Conservation (phyloP, 2,797 vertebrate species). For the Anomalospiza imberbis region DNA sequence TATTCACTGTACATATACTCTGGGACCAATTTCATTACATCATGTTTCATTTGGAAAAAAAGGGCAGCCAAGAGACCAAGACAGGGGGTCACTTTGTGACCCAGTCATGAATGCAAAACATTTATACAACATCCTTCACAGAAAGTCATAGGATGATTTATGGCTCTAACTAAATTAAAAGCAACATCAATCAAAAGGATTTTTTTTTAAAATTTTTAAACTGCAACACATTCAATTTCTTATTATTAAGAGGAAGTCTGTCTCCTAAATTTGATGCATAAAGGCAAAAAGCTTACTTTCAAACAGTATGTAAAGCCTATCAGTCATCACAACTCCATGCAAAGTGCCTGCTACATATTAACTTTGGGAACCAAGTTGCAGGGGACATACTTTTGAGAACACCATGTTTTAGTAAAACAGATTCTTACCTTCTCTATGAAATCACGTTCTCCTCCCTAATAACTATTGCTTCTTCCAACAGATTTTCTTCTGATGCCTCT, state of each 20-base stretch:
- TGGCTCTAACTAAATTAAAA: conserved; percentile 46
- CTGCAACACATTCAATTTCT: not conserved
- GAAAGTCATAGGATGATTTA: conserved; percentile 32
- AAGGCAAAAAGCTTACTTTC: not conserved
- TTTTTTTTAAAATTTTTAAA: conserved; percentile 43
- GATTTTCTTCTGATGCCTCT: not conserved
- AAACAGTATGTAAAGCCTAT: not conserved
- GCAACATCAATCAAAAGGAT: conserved; percentile 26
- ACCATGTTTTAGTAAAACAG: not conserved
- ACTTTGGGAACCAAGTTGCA: not conserved
- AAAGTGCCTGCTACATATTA: not conserved
- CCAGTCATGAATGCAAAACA: not conserved
- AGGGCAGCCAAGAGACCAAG: not conserved
- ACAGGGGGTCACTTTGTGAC: not conserved
- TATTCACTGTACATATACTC: not conserved
- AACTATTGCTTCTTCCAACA: not conserved
- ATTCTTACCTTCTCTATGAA: not conserved
- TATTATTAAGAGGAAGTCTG: not conserved
- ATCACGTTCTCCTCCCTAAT: not conserved
- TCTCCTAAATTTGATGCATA: not conserved
- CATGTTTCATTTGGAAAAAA: not conserved
- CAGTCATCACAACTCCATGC: not conserved
- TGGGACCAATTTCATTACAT: conserved; percentile 33
- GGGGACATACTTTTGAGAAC: not conserved
- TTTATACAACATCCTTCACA: not conserved